phyloP scores from a whole-genome alignment of 2,113 vertebrate species.

The Phainopepla nitens region DNA sequence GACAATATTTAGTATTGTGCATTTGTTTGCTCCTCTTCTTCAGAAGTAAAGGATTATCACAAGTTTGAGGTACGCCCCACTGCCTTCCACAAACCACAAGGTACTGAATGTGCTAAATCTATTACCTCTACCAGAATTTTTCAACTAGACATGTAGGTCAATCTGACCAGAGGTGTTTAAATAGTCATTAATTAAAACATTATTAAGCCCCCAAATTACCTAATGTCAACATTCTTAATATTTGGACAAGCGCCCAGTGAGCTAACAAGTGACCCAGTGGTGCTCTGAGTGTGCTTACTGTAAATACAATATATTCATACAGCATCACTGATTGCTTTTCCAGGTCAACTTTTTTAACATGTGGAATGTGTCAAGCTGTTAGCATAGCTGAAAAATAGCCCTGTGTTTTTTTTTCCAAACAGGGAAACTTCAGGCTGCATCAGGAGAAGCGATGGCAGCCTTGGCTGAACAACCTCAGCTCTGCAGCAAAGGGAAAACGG shows the following conservation, averaged over 20 bases:
- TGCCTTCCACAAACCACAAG: not conserved
- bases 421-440: not conserved
- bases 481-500: accelerated
- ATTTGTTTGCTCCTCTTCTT: not conserved
- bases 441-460: not conserved
- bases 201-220: slow-evolving; percentile 62
- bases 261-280: slow-evolving; percentile 48
- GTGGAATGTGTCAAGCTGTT: not conserved
- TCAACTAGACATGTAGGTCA: slow-evolving; percentile 33
- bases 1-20: not conserved
- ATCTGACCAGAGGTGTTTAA: slow-evolving; percentile 57
- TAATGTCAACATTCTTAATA: slow-evolving; percentile 66
- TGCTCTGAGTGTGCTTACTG: slow-evolving; percentile 5
- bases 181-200: slow-evolving; percentile 60
- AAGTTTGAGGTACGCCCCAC: not conserved
- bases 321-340: not conserved
- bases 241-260: slow-evolving; percentile 55
- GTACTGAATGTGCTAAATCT: not conserved
- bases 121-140: slow-evolving; percentile 16
- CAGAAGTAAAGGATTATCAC: not conserved
- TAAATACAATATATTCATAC: not conserved
- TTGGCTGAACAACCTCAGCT: not conserved
- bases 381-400: not conserved
- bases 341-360: not conserved
- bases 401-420: not conserved